A percentile compares a stretch with the other conserved stretches of the same genome.
Conservation (phyloP, 1,140 invertebrate genomes). For the Hetaerina americana region DNA sequence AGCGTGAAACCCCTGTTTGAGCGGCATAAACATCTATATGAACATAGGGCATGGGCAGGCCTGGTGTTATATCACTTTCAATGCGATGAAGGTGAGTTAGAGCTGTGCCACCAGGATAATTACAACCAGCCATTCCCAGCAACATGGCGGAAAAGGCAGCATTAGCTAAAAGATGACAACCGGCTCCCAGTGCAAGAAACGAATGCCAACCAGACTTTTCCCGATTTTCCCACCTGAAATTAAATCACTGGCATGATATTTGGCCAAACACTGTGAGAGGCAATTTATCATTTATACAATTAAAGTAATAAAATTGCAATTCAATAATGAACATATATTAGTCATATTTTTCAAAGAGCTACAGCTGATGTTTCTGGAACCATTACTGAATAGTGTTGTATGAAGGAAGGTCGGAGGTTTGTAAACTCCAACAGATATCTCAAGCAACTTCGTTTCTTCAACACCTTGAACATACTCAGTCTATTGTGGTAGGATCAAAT, state of each 20-base stretch:
- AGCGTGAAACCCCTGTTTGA: slow-evolving; percentile 92
- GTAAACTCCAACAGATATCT: too few relatives aligned
- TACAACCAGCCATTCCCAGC: slow-evolving; percentile 68
- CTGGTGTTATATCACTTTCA: slow-evolving; percentile 43
- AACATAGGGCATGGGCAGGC: slow-evolving; percentile 39
- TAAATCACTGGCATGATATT: slow-evolving; percentile 13
- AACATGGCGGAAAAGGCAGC: slow-evolving; percentile 61
- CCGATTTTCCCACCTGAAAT: slow-evolving; percentile 65
- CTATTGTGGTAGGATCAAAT: too few relatives aligned
- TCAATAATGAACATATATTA: too few relatives aligned
- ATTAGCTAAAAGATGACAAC: slow-evolving; percentile 67
- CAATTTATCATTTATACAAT: too few relatives aligned
- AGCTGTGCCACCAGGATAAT: slow-evolving; percentile 90
- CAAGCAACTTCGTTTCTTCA: too few relatives aligned
- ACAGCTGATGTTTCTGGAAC: too few relatives aligned
- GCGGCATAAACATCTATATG: slow-evolving; percentile 86
- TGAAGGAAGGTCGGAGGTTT: too few relatives aligned
- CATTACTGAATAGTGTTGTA: too few relatives aligned
- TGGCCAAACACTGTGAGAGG: background rate
- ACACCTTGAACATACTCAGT: too few relatives aligned
- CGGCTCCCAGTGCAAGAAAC: slow-evolving; percentile 47
- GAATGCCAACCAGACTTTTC: slow-evolving; percentile 53
- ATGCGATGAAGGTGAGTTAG: slow-evolving; percentile 67
- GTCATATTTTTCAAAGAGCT: too few relatives aligned
- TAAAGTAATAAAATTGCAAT: too few relatives aligned